Evolutionary conservation across 2,113 vertebrate genomes (phyloP).

Genomic region (Scophthalmus maximus): DNA sequence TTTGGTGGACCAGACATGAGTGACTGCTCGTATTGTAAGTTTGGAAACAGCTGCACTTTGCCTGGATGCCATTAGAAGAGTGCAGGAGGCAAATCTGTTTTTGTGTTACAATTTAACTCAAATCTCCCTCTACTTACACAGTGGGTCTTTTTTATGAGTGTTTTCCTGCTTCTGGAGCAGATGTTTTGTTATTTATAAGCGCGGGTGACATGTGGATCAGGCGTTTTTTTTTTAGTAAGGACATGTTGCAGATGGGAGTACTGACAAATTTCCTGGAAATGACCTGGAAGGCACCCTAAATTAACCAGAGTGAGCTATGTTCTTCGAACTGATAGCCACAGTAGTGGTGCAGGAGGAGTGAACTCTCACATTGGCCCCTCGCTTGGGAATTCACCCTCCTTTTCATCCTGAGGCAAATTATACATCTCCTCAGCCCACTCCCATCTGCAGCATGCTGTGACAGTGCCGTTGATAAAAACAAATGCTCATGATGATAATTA

Average conservation of each 20-base stretch:
- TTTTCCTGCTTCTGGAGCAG: conserved; percentile 55
- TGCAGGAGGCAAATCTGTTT: conserved; percentile 22
- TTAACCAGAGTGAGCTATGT: conserved; percentile 36
- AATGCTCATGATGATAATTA: conserved; percentile 13
- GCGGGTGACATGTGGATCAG: conserved; percentile 39
- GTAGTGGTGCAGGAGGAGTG: conserved; percentile 27
- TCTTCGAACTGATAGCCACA: conserved; percentile 37
- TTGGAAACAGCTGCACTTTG: conserved; percentile 23
- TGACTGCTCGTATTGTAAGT: not conserved
- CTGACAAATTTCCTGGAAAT: conserved; percentile 50
- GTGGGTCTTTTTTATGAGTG: conserved; percentile 53
- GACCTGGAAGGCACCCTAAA: conserved; percentile 50
- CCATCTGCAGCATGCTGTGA: conserved; percentile 60
- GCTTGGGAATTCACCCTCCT: conserved; percentile 61
- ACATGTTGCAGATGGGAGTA: conserved; percentile 24
- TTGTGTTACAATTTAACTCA: conserved; percentile 38
- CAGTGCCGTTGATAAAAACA: conserved; percentile 59
- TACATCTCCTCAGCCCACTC: conserved; percentile 44
- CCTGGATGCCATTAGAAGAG: conserved; percentile 6
- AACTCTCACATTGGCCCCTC: conserved; percentile 28
- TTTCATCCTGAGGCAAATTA: conserved; percentile 70
- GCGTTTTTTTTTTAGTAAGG: conserved; percentile 41
- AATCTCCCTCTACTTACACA: conserved; percentile 37
- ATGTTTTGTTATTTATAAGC: conserved; percentile 46
- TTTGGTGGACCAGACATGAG: not conserved